Percentiles rank a stretch among this genome's conserved stretches.
phyloP scores from a whole-genome alignment of 2,888 invertebrate genomes.

The Magallana nippona region DNA sequence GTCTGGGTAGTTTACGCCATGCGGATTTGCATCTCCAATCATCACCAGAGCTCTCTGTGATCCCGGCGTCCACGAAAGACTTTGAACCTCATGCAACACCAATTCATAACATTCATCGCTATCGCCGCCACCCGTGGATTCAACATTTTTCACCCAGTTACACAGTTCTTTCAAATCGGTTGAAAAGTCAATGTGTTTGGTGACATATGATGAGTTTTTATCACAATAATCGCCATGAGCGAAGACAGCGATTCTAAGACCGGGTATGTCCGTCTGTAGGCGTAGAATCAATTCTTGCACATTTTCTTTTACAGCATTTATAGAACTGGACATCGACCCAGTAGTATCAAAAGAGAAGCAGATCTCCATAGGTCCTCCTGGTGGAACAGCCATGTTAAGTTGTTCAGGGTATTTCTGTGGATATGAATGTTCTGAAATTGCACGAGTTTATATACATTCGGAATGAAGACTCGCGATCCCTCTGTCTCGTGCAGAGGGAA shows the following conservation, averaged over 20 bases:
- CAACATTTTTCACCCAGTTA: constrained; percentile 65
- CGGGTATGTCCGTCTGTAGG: constrained; percentile 73
- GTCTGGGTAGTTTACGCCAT: constrained; percentile 64
- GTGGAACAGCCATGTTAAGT: constrained; percentile 44
- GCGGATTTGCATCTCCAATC: constrained; percentile 77
- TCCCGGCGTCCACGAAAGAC: constrained; percentile 74
- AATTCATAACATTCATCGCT: constrained; percentile 77
- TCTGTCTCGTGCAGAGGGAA: too few species aligned
- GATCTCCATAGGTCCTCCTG: constrained; percentile 64
- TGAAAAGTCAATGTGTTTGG: constrained; percentile 60
- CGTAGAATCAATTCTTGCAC: constrained; percentile 71
- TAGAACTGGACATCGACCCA: constrained; percentile 71
- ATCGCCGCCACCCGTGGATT: constrained; percentile 73
- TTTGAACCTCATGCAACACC: constrained; percentile 72
- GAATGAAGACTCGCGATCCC: too few species aligned
- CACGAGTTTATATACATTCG: too few species aligned
- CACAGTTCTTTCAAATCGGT: constrained; percentile 56
- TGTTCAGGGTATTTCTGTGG: too few species aligned
- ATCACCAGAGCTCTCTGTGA: constrained; percentile 74
- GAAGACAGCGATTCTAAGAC: constrained; percentile 72
- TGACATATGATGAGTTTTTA: constrained; percentile 54
- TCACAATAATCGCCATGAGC: constrained; percentile 78
- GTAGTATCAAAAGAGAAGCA: constrained; percentile 77
- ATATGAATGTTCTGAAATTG: too few species aligned
- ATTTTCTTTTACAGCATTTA: constrained; percentile 65